A percentile compares a stretch with the other conserved stretches of the same genome.
These are phyloP conservation scores for Morinoia aosen DNA, from an alignment of 2,888 invertebrate species.

Conservation along the genomic window DNA sequence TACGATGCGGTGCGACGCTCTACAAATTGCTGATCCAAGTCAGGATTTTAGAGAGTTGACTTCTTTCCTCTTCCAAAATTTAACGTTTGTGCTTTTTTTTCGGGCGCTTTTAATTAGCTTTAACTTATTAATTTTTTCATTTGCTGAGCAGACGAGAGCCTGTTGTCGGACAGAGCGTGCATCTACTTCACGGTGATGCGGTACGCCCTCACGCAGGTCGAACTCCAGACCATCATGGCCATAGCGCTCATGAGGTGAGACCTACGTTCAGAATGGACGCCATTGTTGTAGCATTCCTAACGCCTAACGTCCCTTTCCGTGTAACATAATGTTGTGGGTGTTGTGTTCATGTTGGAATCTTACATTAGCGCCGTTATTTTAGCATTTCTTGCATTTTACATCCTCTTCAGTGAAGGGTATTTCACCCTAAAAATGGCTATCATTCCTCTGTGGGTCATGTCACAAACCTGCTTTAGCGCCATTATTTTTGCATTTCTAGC, in stretches of 20 bases:
- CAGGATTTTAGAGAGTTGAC: no score
- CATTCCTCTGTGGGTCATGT: neutral
- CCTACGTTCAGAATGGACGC: neutral
- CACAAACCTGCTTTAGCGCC: no score
- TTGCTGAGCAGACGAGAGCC: conserved; percentile 26
- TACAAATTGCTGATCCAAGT: no score
- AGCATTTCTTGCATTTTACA: neutral
- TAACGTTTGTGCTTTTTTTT: no score
- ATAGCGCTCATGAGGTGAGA: conserved; percentile 65
- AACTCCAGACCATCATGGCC: conserved; percentile 66
- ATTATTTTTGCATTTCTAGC: neutral
- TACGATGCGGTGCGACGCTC: no score
- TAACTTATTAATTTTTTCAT: no score
- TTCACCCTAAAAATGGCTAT: neutral
- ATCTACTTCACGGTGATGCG: conserved; percentile 60
- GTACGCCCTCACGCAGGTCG: conserved; percentile 64
- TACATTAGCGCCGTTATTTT: neutral
- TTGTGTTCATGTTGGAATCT: no score
- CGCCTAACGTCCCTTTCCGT: no score
- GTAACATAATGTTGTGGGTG: no score
- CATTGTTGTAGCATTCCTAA: neutral
- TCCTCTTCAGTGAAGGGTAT: neutral
- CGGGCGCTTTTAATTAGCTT: no score
- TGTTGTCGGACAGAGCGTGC: conserved; percentile 61
- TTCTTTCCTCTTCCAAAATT: no score